phyloP scores from a whole-genome alignment of 2,888 invertebrate genomes.

The Agriopis leucophaearia region DNA sequence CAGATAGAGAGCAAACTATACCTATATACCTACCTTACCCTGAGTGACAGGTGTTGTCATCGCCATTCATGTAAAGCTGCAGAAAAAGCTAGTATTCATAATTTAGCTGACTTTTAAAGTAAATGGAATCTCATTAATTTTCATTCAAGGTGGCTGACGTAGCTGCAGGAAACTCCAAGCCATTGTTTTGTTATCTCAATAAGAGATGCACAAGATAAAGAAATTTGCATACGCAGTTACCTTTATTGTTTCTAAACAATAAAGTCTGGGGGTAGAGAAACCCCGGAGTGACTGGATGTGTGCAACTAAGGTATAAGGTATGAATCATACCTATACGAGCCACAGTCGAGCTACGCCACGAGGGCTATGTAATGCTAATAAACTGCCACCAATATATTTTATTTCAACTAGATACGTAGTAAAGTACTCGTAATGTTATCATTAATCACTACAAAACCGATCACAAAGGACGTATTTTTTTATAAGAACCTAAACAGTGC shows the following conservation, averaged over 20 bases:
- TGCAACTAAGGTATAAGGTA: too few species aligned
- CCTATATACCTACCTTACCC: too few species aligned
- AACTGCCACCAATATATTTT: background rate
- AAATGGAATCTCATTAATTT: constrained; percentile 21
- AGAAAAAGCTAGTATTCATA: background rate
- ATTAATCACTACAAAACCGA: too few species aligned
- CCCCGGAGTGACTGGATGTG: too few species aligned
- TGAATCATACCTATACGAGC: too few species aligned
- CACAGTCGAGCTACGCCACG: too few species aligned
- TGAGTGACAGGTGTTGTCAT: background rate
- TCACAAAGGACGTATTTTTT: too few species aligned
- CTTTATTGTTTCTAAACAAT: constrained; percentile 15
- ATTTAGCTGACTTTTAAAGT: background rate
- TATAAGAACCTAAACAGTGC: too few species aligned
- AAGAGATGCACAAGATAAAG: constrained; percentile 13
- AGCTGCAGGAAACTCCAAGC: constrained; percentile 25
- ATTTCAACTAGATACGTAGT: too few species aligned
- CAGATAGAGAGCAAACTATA: too few species aligned
- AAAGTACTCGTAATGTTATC: too few species aligned
- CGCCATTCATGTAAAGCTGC: background rate
- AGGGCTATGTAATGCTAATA: too few species aligned
- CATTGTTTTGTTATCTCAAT: constrained; percentile 29
- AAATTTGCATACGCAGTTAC: constrained; percentile 23
- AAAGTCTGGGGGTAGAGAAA: background rate
- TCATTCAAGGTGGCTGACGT: constrained; percentile 16